phyloP scores from a whole-genome alignment of 2,113 vertebrate genomes.

The Limanda limanda region DNA sequence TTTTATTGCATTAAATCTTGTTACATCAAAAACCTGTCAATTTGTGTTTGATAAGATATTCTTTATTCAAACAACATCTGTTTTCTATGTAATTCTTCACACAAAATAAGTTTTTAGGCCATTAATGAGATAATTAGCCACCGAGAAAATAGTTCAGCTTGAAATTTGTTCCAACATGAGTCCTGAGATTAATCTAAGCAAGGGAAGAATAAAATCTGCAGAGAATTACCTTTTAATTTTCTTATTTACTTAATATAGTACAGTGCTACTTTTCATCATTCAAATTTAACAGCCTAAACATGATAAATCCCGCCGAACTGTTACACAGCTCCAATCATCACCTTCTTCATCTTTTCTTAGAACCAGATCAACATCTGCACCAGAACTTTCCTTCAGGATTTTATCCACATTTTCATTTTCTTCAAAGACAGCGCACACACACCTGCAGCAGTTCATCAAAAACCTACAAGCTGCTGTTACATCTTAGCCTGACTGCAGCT shows the following conservation, averaged over 20 bases:
- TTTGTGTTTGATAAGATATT: slow-evolving; percentile 15
- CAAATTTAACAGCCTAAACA: too few species aligned
- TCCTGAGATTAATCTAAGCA: too few species aligned
- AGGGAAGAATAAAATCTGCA: too few species aligned
- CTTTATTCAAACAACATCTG: neutral
- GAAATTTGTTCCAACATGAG: too few species aligned
- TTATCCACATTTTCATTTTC: neutral
- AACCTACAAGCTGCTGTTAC: neutral
- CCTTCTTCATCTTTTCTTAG: neutral
- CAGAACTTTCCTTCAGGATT: neutral
- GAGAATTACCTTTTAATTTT: too few species aligned
- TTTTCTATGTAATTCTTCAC: neutral
- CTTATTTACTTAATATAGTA: too few species aligned
- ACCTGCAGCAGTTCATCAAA: neutral
- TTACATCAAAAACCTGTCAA: slow-evolving; percentile 2
- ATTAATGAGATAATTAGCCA: too few species aligned
- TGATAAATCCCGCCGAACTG: neutral
- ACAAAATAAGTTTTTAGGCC: neutral
- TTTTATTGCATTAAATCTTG: slow-evolving; percentile 44
- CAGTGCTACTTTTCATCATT: too few species aligned
- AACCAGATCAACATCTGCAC: neutral
- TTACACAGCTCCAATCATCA: neutral
- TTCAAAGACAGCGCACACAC: neutral
- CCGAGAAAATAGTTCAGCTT: too few species aligned
- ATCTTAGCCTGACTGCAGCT: neutral